Evolutionary conservation across 1,140 invertebrate genomes (phyloP), one percentile per base, ranked within the genome.

Genomic region (Notospermus geniculatus): DNA sequence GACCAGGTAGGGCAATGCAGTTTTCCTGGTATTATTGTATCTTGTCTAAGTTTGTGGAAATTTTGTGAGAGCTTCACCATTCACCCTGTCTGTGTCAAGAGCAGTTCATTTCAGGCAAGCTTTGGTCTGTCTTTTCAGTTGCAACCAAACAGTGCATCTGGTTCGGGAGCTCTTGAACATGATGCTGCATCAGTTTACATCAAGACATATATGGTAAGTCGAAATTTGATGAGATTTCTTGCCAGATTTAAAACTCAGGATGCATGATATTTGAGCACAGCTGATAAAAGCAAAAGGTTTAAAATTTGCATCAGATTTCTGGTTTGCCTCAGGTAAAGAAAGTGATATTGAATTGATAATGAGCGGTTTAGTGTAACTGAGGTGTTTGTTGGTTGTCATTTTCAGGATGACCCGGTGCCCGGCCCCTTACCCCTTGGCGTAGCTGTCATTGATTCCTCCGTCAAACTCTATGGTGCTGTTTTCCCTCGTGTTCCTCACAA

Each of bases 341-440:
- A n/a, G n/a, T n/a, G n/a, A n/a, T n/a, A n/a, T n/a, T n/a, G n/a
- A n/a, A n/a, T n/a, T n/a, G n/a, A n/a, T n/a, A n/a, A n/a, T n/a
- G n/a, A n/a, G n/a, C n/a, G n/a, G n/a, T n/a, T n/a, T n/a, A n/a
- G n/a, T n/a, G n/a, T n/a, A n/a, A n/a, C n/a, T n/a, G n/a, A n/a
- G n/a, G n/a, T n/a, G n/a, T n/a, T n/a, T n/a, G n/a, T n/a, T n/a
- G n/a, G n/a, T 36, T 36, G 15, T 7, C 25, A 7, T 32, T 58
- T 73, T 54, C 65, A 80, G 78, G 75, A 71, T 71, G 79, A 80
- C 41, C 69, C 75, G 27, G 67, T 83, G 46, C 90, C 91, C 0
- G 92, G 92, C 54, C 95, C 96, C 7, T 83, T 97, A 56, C 96
- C 96, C 0, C 82, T 98, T 2, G 93, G 95, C n/a, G 93, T 98